These are phyloP conservation scores for Thereuonema tuberculata DNA, from an alignment of 1,140 invertebrate genomes.

Conservation along the genomic window DNA sequence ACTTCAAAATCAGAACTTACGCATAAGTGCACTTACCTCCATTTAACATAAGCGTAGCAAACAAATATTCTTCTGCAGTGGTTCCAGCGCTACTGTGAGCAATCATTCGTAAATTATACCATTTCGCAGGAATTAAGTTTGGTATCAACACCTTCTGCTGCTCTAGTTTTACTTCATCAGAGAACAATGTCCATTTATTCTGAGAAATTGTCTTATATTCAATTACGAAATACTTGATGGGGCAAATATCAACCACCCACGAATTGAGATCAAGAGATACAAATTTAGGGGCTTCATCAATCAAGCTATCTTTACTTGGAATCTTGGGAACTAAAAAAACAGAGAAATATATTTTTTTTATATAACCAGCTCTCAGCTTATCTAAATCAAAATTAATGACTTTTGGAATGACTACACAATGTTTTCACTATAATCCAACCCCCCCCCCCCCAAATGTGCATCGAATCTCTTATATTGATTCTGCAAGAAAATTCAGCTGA, in stretches of 20 bases:
- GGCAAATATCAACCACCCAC: constrained; percentile 63
- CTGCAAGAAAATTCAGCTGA: background rate
- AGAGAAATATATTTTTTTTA: background rate
- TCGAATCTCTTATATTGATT: background rate
- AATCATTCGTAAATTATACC: constrained; percentile 77
- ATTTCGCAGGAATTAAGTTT: constrained; percentile 80
- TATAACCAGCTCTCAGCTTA: background rate
- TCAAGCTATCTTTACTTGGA: constrained; percentile 68
- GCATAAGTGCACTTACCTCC: too few relatives aligned
- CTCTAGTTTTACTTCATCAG: constrained; percentile 77
- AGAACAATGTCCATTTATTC: constrained; percentile 70
- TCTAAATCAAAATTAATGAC: constrained; percentile 8
- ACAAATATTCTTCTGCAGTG: constrained; percentile 83
- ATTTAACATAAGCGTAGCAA: constrained; percentile 81
- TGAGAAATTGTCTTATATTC: constrained; percentile 48
- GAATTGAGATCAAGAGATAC: constrained; percentile 54
- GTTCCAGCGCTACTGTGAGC: constrained; percentile 93
- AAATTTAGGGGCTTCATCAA: constrained; percentile 51
- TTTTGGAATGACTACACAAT: background rate
- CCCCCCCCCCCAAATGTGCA: background rate
- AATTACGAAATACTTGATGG: constrained; percentile 45
- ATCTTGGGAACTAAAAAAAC: constrained; percentile 45
- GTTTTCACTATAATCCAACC: background rate
- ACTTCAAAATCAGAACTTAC: too few relatives aligned
- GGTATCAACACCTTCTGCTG: constrained; percentile 73